Percentiles rank a stretch among this genome's conserved stretches.
Evolutionary conservation across 2,113 vertebrate species (phyloP).

Genomic region (Sceloporus undulatus): DNA sequence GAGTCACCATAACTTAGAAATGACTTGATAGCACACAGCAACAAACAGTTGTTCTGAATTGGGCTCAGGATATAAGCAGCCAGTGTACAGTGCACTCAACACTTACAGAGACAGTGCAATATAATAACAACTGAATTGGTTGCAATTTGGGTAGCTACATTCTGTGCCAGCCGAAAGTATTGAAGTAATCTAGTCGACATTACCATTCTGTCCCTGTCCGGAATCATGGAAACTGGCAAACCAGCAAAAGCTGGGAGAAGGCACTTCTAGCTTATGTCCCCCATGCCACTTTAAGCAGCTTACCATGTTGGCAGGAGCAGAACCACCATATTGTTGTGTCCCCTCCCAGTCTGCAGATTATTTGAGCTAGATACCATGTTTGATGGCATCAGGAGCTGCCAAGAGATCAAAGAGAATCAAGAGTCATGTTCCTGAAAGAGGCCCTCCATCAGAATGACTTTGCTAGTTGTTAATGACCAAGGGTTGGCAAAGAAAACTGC

Average conservation of each 20-base stretch:
- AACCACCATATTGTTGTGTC: neutral
- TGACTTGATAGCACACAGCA: no score
- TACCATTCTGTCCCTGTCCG: neutral
- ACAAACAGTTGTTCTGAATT: neutral
- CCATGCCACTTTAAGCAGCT: neutral
- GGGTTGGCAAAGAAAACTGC: no score
- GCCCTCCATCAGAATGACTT: neutral
- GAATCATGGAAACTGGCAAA: neutral
- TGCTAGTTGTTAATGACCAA: neutral
- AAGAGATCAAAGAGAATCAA: neutral
- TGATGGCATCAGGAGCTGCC: neutral
- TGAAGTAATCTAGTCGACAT: neutral
- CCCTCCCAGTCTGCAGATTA: neutral
- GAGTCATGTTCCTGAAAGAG: neutral
- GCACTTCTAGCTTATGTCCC: neutral
- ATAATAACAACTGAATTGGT: neutral
- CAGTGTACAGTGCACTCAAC: neutral
- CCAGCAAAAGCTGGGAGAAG: neutral
- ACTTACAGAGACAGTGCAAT: neutral
- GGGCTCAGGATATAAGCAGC: neutral
- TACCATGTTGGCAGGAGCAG: neutral
- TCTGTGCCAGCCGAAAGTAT: neutral
- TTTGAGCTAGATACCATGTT: neutral
- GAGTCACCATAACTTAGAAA: no score
- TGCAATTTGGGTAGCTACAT: neutral